Conservation (phyloP, 2,888 invertebrate species). For the Anorthoa munda region DNA sequence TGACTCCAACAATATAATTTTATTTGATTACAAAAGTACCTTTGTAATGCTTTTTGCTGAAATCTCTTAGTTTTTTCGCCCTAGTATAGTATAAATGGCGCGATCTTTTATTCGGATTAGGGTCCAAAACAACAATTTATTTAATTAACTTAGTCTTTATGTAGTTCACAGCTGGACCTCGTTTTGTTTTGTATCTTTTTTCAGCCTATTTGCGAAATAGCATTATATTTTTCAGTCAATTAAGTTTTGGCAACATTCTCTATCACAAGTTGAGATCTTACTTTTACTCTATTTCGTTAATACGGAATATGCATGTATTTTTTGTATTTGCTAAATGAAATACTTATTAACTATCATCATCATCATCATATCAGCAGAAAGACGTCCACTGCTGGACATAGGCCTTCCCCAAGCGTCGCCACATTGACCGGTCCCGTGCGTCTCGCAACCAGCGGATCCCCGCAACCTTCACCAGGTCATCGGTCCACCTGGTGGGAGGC, state of each 20-base stretch:
- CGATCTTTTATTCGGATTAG: slow-evolving; percentile 46
- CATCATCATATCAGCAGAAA: too few relatives aligned
- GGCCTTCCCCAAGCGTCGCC: too few relatives aligned
- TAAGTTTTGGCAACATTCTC: too few relatives aligned
- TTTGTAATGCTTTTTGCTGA: slow-evolving; percentile 29
- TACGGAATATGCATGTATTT: background rate
- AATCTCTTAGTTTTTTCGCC: slow-evolving; percentile 23
- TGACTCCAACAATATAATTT: slow-evolving; percentile 47
- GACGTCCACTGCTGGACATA: too few relatives aligned
- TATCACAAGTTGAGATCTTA: background rate
- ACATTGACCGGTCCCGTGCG: too few relatives aligned
- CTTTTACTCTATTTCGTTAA: background rate
- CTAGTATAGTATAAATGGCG: slow-evolving; percentile 14
- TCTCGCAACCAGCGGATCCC: too few relatives aligned
- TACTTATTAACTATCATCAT: too few relatives aligned
- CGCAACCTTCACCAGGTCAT: too few relatives aligned
- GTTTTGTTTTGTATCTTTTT: slow-evolving; percentile 1
- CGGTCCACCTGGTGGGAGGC: too few relatives aligned
- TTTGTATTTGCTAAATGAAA: too few relatives aligned
- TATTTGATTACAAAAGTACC: slow-evolving; percentile 40
- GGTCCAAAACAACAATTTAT: slow-evolving; percentile 25
- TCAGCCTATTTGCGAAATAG: background rate
- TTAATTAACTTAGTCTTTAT: slow-evolving; percentile 11
- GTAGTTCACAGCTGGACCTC: slow-evolving; percentile 19
- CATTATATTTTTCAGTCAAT: background rate